These are phyloP conservation scores for Dione juno DNA, from an alignment of 2,888 invertebrate genomes.

Conservation along the genomic window DNA sequence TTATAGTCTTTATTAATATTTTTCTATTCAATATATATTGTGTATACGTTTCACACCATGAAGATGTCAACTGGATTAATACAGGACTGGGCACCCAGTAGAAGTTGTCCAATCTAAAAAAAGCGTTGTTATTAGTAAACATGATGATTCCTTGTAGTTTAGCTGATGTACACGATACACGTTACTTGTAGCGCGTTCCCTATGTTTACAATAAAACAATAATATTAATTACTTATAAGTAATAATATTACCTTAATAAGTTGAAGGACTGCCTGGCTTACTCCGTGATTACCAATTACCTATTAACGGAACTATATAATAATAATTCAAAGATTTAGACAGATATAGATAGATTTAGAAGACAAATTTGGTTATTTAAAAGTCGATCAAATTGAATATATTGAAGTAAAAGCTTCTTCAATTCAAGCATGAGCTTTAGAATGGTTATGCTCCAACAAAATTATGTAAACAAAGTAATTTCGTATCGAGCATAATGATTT, in stretches of 20 bases:
- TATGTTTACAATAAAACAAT: background rate
- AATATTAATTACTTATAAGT: background rate
- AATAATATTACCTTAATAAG: too few relatives aligned
- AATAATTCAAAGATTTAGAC: slow-evolving; percentile 71
- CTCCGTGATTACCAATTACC: slow-evolving; percentile 64
- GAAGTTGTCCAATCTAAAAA: too few relatives aligned
- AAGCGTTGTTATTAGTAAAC: too few relatives aligned
- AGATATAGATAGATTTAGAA: too few relatives aligned
- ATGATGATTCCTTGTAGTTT: too few relatives aligned
- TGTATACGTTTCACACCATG: background rate
- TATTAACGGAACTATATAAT: slow-evolving; percentile 66
- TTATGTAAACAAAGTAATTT: background rate
- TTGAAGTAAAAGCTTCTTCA: slow-evolving; percentile 24
- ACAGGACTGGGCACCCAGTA: too few relatives aligned
- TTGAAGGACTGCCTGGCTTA: slow-evolving; percentile 55
- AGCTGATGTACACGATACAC: too few relatives aligned
- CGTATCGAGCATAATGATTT: background rate
- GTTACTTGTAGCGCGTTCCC: too few relatives aligned
- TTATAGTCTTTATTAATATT: too few relatives aligned
- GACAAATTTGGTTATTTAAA: slow-evolving; percentile 40
- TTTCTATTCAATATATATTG: too few relatives aligned
- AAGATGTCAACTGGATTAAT: background rate
- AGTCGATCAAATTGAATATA: slow-evolving; percentile 32
- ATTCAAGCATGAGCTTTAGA: background rate
- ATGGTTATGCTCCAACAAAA: background rate